A percentile compares a stretch with the other conserved stretches of the same genome.
Evolutionary conservation across 2,113 vertebrate genomes (phyloP).

Genomic region (Nycticryphes semicollaris): DNA sequence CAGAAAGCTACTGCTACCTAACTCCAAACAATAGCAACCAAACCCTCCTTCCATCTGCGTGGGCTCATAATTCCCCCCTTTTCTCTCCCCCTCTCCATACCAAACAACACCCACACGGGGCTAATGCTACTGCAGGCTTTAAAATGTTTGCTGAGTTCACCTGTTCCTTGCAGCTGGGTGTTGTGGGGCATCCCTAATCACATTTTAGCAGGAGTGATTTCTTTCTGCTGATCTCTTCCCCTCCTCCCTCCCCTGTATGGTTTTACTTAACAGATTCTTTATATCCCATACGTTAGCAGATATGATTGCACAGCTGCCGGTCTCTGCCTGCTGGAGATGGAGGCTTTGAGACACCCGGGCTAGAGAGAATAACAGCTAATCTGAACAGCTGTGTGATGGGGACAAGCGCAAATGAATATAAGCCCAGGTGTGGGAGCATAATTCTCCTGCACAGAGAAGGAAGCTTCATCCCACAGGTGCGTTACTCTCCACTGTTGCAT

Average conservation of each 20-base stretch:
- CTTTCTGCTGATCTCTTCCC: not conserved
- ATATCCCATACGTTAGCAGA: constrained; percentile 8
- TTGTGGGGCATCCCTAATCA: constrained; percentile 34
- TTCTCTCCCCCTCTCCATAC: not conserved
- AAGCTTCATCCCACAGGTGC: not conserved
- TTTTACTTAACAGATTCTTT: constrained; percentile 55
- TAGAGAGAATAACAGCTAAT: constrained; percentile 45
- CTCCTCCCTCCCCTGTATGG: not conserved
- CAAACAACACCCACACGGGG: not conserved
- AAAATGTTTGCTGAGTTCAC: constrained; percentile 28
- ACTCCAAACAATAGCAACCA: not conserved
- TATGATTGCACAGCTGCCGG: constrained; percentile 60
- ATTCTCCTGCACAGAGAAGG: constrained; percentile 23
- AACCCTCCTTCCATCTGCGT: not conserved
- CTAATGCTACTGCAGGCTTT: constrained; percentile 30
- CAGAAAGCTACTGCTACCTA: not conserved
- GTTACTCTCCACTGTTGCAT: not conserved
- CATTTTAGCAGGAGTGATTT: constrained; percentile 5
- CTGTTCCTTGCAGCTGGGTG: constrained; percentile 15
- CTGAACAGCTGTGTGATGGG: constrained; percentile 53
- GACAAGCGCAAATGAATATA: constrained; percentile 40
- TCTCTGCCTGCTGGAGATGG: constrained; percentile 37
- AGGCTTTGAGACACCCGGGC: constrained; percentile 1
- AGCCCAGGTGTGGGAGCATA: constrained; percentile 36
- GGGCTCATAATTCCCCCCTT: not conserved